A percentile compares a stretch with the other conserved stretches of the same genome.
These are phyloP conservation scores for Cichladusa arquata DNA, from an alignment of 2,113 vertebrate species.

Conservation along the genomic window DNA sequence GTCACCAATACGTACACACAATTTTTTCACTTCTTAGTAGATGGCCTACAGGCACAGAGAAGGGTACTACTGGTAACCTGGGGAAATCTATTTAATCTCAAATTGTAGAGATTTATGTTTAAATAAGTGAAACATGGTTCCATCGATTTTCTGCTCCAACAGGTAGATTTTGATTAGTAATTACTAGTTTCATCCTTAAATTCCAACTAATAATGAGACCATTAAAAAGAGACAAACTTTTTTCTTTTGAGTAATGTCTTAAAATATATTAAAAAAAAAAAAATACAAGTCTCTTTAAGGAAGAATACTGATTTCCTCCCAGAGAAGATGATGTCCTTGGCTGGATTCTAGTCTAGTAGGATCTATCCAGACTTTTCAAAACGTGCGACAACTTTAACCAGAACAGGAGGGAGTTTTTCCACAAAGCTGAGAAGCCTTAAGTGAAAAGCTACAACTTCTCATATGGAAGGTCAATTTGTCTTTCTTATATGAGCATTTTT, in stretches of 20 bases:
- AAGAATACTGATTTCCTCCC: neutral
- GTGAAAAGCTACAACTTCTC: neutral
- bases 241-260: neutral
- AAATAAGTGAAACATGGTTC: neutral
- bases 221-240: neutral
- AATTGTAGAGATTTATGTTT: neutral
- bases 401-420: neutral
- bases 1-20: accelerated
- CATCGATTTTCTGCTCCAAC: neutral
- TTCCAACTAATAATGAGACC: neutral
- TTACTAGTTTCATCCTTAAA: neutral
- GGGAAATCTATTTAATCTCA: neutral
- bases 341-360: neutral
- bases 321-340: neutral
- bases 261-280: neutral
- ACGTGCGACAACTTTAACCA: neutral
- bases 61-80: neutral
- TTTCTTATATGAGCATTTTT: neutral
- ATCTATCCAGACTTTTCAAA: neutral
- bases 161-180: neutral
- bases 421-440: neutral
- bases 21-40: neutral
- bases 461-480: neutral
- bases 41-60: neutral
- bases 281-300: neutral